A percentile compares a stretch with the other conserved stretches of the same genome.
Conservation (phyloP, 2,888 invertebrate genomes). For the Hirtodrosophila histrioides region DNA sequence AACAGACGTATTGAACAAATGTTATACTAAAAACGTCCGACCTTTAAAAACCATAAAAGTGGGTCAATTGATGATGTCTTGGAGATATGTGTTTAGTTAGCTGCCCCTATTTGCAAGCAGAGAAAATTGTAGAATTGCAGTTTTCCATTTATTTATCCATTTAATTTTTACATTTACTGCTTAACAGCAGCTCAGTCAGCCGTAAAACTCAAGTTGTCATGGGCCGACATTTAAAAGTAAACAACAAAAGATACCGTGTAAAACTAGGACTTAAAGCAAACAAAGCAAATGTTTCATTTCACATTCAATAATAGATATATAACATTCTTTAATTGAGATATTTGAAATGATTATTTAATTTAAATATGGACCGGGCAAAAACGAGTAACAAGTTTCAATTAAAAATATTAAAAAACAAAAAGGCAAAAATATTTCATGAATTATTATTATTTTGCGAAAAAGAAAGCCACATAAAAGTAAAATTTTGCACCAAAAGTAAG, state of each 20-base stretch:
- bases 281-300: slow-evolving; percentile 44
- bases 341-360: slow-evolving; percentile 30
- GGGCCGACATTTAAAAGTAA: slow-evolving; percentile 1
- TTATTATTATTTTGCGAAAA: slow-evolving; percentile 19
- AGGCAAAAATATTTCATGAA: slow-evolving; percentile 6
- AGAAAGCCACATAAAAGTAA: slow-evolving; percentile 1
- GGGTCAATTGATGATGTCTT: slow-evolving; percentile 8
- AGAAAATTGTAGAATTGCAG: slow-evolving; percentile 12
- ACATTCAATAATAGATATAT: slow-evolving; percentile 41
- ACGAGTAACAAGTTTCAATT: slow-evolving; percentile 42
- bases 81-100: slow-evolving; percentile 1
- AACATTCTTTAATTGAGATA: slow-evolving; percentile 34
- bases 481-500: slow-evolving; percentile 17
- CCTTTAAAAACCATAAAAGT: slow-evolving; percentile 4
- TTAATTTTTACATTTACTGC: slow-evolving; percentile 30
- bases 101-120: not conserved
- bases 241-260: not conserved
- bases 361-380: slow-evolving; percentile 9
- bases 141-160: slow-evolving; percentile 16
- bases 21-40: slow-evolving; percentile 47
- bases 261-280: slow-evolving; percentile 14
- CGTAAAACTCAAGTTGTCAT: slow-evolving; percentile 16
- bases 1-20: slow-evolving; percentile 36
- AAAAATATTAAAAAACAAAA: slow-evolving; percentile 22
- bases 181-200: slow-evolving; percentile 23